Evolutionary conservation across 2,888 invertebrate genomes (phyloP).

Genomic region (Zaprionus bogoriensis): DNA sequence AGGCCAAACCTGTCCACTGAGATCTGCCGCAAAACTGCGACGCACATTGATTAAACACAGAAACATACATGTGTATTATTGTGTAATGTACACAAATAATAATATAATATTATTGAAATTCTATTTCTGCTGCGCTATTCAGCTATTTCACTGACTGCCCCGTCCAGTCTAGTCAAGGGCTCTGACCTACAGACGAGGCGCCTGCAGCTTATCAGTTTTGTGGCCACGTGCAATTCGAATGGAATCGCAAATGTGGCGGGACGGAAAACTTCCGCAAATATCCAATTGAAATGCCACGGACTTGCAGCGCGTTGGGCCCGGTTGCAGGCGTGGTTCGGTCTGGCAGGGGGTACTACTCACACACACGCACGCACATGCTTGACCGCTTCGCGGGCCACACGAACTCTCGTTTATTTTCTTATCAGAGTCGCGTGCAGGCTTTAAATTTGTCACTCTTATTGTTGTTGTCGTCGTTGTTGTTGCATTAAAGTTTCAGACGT

Average conservation of each 20-base stretch:
- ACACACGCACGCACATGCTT: conserved; percentile 4
- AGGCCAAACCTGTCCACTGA: conserved; percentile 49
- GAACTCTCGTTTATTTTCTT: conserved; percentile 13
- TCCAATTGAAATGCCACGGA: conserved; percentile 21
- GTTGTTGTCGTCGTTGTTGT: conserved; percentile 1
- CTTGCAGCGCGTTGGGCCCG: neutral
- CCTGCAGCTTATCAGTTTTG: conserved; percentile 34
- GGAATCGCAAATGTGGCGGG: conserved; percentile 9
- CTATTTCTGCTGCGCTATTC: conserved; percentile 11
- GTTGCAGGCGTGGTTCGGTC: neutral
- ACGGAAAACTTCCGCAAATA: conserved; percentile 35
- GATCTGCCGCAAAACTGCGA: conserved; percentile 45
- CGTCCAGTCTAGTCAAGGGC: conserved; percentile 19
- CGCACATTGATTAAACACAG: conserved; percentile 45
- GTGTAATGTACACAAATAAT: neutral
- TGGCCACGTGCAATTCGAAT: conserved; percentile 28
- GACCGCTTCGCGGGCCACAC: conserved; percentile 1
- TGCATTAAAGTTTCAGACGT: neutral
- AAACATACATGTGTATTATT: neutral
- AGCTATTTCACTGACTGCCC: conserved; percentile 16
- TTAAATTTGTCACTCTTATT: conserved; percentile 19
- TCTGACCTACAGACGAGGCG: conserved; percentile 27
- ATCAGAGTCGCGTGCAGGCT: conserved; percentile 47
- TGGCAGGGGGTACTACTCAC: no score
- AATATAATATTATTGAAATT: neutral